phyloP scores from a whole-genome alignment of 2,797 vertebrate genomes.

The Sternarchorhynchus goeldii region DNA sequence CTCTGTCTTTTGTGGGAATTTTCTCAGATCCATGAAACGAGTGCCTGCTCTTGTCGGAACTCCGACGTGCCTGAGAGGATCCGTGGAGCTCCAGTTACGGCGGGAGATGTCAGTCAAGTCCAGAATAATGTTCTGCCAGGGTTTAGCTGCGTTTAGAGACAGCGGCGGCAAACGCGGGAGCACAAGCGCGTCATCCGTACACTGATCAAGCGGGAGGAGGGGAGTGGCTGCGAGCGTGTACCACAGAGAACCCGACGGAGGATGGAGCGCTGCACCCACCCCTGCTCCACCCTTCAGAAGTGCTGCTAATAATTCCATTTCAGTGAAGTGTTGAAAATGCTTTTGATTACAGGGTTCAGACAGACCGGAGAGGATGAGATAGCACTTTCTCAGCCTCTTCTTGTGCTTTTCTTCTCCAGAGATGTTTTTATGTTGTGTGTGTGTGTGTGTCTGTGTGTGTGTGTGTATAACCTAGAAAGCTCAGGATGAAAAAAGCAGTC shows the following conservation, averaged over 20 bases:
- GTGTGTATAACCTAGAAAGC: conserved; percentile 8
- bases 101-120: conserved; percentile 62
- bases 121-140: conserved; percentile 6
- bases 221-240: not conserved
- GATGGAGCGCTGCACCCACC: not conserved
- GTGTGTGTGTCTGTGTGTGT: too few species aligned
- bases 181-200: conserved; percentile 31
- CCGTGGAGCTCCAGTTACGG: conserved; percentile 42
- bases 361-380: conserved; percentile 29
- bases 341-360: conserved; percentile 48
- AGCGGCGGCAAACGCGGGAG: conserved; percentile 16
- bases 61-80: conserved; percentile 44
- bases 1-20: conserved; percentile 49
- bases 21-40: conserved; percentile 73
- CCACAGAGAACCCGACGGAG: too few species aligned
- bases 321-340: conserved; percentile 45
- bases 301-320: conserved; percentile 49
- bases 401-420: conserved; percentile 26
- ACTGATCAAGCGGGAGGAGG: conserved; percentile 33
- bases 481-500: conserved; percentile 26
- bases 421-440: conserved; percentile 4
- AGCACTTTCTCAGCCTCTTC: conserved; percentile 22
- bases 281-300: conserved; percentile 12
- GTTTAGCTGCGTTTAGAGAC: conserved; percentile 45
- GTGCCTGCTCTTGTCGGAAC: conserved; percentile 63